A percentile compares a stretch with the other conserved stretches of the same genome.
phyloP scores from a whole-genome alignment of 2,888 invertebrate species.

The Liopterus haemorrhoidalis region DNA sequence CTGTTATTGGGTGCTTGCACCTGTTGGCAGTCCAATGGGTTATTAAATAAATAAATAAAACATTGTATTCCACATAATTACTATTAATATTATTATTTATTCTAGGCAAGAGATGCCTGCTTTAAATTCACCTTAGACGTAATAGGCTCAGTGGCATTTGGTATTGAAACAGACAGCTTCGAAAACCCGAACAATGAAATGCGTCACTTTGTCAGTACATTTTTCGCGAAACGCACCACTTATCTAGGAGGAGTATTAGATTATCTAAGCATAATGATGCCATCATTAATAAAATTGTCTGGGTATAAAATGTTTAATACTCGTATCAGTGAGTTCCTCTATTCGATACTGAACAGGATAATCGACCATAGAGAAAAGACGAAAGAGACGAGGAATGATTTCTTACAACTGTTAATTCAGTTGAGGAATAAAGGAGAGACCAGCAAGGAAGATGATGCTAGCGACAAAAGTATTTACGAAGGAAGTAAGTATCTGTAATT shows the following conservation, averaged over 20 bases:
- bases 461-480: constrained; percentile 16
- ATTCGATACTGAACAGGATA: constrained; percentile 38
- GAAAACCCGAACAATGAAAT: constrained; percentile 22
- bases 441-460: constrained; percentile 15
- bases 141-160: constrained; percentile 26
- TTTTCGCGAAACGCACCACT: constrained; percentile 6
- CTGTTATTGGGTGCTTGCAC: no score
- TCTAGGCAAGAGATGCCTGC: constrained; percentile 24
- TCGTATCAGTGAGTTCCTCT: constrained; percentile 37
- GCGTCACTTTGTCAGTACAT: constrained; percentile 14
- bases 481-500: no score
- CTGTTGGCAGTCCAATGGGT: no score
- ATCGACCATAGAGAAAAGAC: constrained; percentile 36
- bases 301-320: constrained; percentile 18
- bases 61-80: no score
- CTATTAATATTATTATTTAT: no score
- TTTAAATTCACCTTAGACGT: constrained; percentile 24
- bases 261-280: constrained; percentile 21
- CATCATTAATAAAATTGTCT: constrained; percentile 18
- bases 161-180: constrained; percentile 27
- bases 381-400: constrained; percentile 38
- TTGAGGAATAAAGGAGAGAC: constrained; percentile 33
- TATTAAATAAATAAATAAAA: no score
- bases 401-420: constrained; percentile 39
- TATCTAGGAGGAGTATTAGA: constrained; percentile 11